Conservation (phyloP, 2,113 vertebrate genomes). For the Agelaius tricolor region DNA sequence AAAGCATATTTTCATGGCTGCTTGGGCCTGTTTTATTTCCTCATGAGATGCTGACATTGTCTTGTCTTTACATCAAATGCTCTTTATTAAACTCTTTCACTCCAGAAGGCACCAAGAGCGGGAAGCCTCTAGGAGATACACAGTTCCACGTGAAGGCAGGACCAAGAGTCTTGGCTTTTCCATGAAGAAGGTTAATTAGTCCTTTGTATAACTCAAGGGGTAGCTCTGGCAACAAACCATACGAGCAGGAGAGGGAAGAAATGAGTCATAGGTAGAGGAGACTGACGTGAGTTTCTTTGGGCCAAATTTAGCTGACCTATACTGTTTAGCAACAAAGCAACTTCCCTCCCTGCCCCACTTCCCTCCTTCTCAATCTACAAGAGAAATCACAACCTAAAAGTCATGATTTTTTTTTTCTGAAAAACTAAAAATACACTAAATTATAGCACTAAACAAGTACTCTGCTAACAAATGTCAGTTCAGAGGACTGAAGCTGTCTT, state of each 20-base stretch:
- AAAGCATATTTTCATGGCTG: not conserved
- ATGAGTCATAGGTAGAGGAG: not conserved
- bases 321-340: not conserved
- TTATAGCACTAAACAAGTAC: not conserved
- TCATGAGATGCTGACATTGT: not conserved
- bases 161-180: not conserved
- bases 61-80: not conserved
- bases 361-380: not conserved
- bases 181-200: not conserved
- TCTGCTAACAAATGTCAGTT: not conserved
- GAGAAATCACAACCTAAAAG: not conserved
- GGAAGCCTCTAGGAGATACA: not conserved
- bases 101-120: not conserved
- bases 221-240: not conserved
- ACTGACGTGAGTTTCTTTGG: not conserved
- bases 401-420: not conserved
- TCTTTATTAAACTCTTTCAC: not conserved
- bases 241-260: slow-evolving; percentile 6
- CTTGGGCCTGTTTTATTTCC: not conserved
- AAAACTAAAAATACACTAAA: not conserved
- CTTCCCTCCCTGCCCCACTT: fast-evolving
- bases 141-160: not conserved
- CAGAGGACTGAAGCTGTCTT: not conserved
- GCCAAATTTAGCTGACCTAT: slow-evolving; percentile 49
- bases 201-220: not conserved